A percentile compares a stretch with the other conserved stretches of the same genome.
Evolutionary conservation across 2,113 vertebrate genomes (phyloP).

Genomic region (Phoxinus phoxinus): DNA sequence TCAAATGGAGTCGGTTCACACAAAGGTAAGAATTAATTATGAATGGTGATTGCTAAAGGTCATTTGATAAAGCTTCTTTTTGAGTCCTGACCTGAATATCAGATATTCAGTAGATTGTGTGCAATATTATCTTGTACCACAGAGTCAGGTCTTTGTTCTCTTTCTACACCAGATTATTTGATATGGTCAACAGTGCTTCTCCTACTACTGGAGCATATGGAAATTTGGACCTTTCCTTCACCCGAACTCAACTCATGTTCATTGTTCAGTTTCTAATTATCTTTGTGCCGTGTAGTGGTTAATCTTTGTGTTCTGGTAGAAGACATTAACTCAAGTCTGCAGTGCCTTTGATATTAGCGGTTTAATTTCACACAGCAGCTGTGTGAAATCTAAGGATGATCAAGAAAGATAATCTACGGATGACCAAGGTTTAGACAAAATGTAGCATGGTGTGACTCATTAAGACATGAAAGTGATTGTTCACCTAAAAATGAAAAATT

Average conservation of each 20-base stretch:
- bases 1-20: background rate
- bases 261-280: conserved; percentile 20
- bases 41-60: conserved; percentile 20
- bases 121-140: background rate
- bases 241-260: background rate
- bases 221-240: conserved; percentile 20
- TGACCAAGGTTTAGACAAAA: background rate
- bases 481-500: background rate
- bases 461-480: background rate
- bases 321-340: background rate
- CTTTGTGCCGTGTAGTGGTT: background rate
- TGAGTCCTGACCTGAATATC: background rate
- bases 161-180: conserved; percentile 8
- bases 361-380: conserved; percentile 3
- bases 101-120: background rate
- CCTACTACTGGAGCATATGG: background rate
- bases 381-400: background rate
- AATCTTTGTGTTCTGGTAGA: conserved; percentile 18
- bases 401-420: background rate
- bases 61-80: conserved; percentile 11
- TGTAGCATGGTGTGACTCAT: background rate
- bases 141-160: background rate
- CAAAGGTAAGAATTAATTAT: conserved; percentile 21
- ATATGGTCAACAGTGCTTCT: background rate
- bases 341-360: background rate